Conservation (phyloP, 2,113 vertebrate species). For the Vulpes vulpes region DNA sequence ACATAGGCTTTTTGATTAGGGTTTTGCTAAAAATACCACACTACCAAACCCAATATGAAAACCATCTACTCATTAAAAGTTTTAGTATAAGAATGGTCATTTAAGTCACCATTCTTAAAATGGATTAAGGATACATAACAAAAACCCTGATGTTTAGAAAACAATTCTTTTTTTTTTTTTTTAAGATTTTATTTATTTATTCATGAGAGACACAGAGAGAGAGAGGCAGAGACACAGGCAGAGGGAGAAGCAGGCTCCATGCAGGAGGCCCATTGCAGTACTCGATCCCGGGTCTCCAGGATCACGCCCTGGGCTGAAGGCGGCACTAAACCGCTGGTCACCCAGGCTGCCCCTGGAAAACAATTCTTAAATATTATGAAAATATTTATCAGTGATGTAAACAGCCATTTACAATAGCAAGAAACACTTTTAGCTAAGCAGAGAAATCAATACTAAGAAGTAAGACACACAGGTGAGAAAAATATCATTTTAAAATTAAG, state of each 20-base stretch:
- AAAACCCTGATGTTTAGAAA: constrained; percentile 1
- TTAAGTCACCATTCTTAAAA: constrained; percentile 30
- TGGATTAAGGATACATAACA: constrained; percentile 14
- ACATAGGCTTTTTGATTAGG: not conserved
- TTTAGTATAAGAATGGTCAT: not conserved
- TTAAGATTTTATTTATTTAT: no score
- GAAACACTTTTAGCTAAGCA: not conserved
- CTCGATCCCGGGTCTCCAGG: no score
- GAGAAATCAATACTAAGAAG: constrained; percentile 22
- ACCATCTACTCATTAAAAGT: not conserved
- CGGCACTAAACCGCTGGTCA: no score
- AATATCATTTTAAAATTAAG: not conserved
- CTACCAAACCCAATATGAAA: constrained; percentile 25
- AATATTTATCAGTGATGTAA: constrained; percentile 40
- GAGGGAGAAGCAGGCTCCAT: no score
- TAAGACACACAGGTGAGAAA: not conserved
- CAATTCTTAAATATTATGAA: constrained; percentile 35
- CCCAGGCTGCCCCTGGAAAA: no score
- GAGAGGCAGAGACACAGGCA: no score
- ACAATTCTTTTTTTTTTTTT: not conserved
- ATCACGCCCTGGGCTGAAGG: no score
- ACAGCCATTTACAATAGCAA: not conserved
- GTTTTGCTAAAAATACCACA: constrained; percentile 21
- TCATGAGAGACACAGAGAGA: no score
- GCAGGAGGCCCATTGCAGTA: no score